Evolutionary conservation across 2,888 invertebrate species (phyloP), one percentile per base, ranked within the genome.

Genomic region (Papilio protenor): DNA sequence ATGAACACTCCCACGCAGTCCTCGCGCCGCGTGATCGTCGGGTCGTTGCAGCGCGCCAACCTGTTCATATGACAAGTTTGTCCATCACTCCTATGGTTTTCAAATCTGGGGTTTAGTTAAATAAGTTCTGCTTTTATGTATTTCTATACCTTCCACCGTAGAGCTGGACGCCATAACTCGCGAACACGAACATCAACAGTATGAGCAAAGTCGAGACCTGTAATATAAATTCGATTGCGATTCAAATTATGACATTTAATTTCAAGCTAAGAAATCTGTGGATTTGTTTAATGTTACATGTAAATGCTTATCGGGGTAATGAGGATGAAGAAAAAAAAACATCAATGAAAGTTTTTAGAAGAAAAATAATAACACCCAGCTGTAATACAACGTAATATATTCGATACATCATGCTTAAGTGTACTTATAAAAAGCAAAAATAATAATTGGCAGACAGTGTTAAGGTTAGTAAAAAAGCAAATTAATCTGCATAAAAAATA

Each of bases 121-220:
- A 12, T 47, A 47, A 23, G 23, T 14, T 4, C 5, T 27, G 61
- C n/a, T 8, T 27, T 61, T 4, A 14, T 59, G 2, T 8, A 10
- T 55, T 18, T 55, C 5, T 21, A 85, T 82, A 94, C 94, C 95
- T 92, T 79, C 99, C 99, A 1, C 99, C 99, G 87, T 99, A 99
- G 75, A 99, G 95, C 89, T 99, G 99, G 0, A 99, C 99, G 0
- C 99, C 99, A 87, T 99, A 99, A 88, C 98, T 99, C 72, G 99
- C 99, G 92, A 99, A 99, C 45, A 99, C 98, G 91, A 99, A 99
- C 98, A 99, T 99, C 83, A 99, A 95, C 52, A 99, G 96, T 83
- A 99, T 99, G 82, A 99, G 95, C 75, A 99, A 95, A 0, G 99
- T 99, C 0, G 99, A 99, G 95, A 98, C 98, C 97, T 98, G 91